Conservation (phyloP, 2,888 invertebrate genomes). For the Philopedon plagiatum region DNA sequence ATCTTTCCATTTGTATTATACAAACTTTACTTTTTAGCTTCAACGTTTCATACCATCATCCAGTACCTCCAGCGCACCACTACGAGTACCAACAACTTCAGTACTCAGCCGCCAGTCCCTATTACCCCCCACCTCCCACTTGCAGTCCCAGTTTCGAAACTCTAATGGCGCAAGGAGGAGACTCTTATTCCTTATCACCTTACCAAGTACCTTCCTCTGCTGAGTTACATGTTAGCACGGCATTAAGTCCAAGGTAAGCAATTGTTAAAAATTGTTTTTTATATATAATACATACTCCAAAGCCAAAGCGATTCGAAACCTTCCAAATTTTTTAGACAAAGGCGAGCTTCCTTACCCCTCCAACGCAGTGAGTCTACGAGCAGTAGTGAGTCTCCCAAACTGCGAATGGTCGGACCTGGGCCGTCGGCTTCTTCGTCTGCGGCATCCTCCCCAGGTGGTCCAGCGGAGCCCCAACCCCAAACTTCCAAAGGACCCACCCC, state of each 20-base stretch:
- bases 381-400: conserved; percentile 83
- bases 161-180: conserved; percentile 74
- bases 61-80: conserved; percentile 72
- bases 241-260: conserved; percentile 71
- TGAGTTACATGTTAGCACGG: conserved; percentile 78
- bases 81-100: conserved; percentile 75
- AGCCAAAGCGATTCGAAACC: no score
- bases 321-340: conserved; percentile 69
- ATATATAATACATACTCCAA: no score
- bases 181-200: conserved; percentile 66
- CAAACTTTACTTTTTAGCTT: no score
- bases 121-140: conserved; percentile 74
- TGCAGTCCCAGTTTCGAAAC: conserved; percentile 71
- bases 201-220: conserved; percentile 75
- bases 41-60: conserved; percentile 73
- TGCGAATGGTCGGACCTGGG: conserved; percentile 70
- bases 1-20: conserved; percentile 61
- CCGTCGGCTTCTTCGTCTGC: conserved; percentile 81
- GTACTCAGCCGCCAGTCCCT: conserved; percentile 69
- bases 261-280: background rate
- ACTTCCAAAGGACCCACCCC: conserved; percentile 72
- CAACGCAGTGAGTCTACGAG: conserved; percentile 87
- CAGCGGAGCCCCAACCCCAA: conserved; percentile 61
- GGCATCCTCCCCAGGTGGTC: conserved; percentile 73
- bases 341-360: conserved; percentile 83